Evolutionary conservation across 2,113 vertebrate genomes (phyloP), one percentile per base, ranked within the genome.

Genomic region (Sinocyclocheilus anophthalmus): DNA sequence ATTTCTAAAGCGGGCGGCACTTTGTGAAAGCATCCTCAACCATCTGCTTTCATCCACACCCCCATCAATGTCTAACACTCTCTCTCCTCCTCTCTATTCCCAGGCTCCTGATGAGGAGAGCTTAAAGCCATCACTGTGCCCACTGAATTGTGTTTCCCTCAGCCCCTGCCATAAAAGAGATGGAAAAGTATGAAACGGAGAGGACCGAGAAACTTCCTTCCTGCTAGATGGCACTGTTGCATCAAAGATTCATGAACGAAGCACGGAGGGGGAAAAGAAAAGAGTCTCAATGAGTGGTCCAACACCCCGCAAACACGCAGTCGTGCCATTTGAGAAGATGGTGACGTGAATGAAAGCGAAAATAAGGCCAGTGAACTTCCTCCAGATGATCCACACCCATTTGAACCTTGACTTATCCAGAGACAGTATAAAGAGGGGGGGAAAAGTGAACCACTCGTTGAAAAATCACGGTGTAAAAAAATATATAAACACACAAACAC

Each of bases 181-280:
- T 72, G 65, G 73, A 48, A 48, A 42, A 61, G 30, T 39, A 57
- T 33, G 42, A 5, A 57, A 24, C 18, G 11, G 83, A 88, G 61
- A 55, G 83, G 79, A 85, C 30, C 14, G 61, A 42, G 20, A 69
- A 22, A 53, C 53, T 65, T 61, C 55, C 79, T 33, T 75, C 90
- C 93, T 93, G 91, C 94, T 95, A 95, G 95, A 94, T 95, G 95
- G 95, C 94, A 95, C 93, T 95, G 94, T 95, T 94, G 94, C 83
- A 86, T 89, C 88, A 92, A 90, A 33, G 16, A 48, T 39, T 48
- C 20, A 69, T 39, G 70, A 30, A 75, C 59, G 53, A 39, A 76
- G 24, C 72, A 83, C 48, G n/a, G 50, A 69, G 26, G 70, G 11
- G 48, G 76, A 33, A 67, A 53, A 45, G 22, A 33, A 67, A 53